These are phyloP conservation scores for Gallinago stenura DNA, from an alignment of 2,797 vertebrate genomes.

Conservation along the genomic window DNA sequence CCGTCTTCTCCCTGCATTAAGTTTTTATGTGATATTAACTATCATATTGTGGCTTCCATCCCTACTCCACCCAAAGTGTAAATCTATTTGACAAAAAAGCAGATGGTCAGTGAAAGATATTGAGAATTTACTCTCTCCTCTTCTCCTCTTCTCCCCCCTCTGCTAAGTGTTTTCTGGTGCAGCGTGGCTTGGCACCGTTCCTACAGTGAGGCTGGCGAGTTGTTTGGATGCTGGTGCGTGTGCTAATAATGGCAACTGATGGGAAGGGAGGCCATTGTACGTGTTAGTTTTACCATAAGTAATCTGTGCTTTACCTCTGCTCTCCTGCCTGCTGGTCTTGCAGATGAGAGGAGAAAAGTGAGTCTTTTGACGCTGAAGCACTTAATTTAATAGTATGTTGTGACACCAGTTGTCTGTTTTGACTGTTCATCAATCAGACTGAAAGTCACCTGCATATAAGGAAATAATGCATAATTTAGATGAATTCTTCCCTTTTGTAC, in stretches of 20 bases:
- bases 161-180: neutral
- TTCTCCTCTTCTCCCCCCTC: no score
- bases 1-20: neutral
- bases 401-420: neutral
- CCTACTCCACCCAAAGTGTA: neutral
- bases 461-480: neutral
- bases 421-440: neutral
- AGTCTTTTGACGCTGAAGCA: neutral
- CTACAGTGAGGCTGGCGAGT: neutral
- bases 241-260: neutral
- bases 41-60: neutral
- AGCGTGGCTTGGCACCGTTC: neutral
- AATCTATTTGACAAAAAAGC: neutral
- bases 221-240: neutral
- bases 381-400: neutral
- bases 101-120: neutral
- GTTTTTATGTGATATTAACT: neutral
- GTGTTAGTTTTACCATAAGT: neutral
- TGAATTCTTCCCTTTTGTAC: neutral
- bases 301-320: neutral
- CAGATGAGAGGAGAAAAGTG: neutral
- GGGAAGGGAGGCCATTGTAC: neutral
- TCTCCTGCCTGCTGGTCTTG: neutral
- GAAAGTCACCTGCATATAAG: neutral
- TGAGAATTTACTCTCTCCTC: no score